Conservation (phyloP, 92 coral and sea anemone genomes). For the Nematostella vectensis region DNA sequence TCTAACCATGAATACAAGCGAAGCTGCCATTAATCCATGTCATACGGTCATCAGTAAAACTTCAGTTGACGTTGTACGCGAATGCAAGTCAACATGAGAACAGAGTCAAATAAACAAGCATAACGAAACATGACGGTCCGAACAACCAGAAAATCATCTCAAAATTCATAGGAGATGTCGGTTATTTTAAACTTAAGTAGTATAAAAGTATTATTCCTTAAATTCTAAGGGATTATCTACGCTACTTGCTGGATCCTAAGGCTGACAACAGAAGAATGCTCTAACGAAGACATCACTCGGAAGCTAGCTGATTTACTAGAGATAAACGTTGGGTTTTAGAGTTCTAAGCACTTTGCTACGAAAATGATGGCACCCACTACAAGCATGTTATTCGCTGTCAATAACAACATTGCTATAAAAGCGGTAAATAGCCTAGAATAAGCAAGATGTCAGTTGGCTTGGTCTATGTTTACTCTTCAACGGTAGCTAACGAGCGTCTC, state of each 20-base stretch:
- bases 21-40: constrained; percentile 5
- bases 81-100: constrained; percentile 13
- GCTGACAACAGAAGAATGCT: constrained; percentile 26
- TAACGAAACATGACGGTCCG: not conserved
- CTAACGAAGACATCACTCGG: too few species aligned
- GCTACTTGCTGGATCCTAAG: not conserved
- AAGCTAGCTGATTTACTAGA: too few species aligned
- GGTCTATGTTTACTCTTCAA: constrained; percentile 19
- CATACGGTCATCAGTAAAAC: too few species aligned
- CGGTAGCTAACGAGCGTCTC: constrained; percentile 15
- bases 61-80: constrained; percentile 4
- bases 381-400: too few species aligned
- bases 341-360: too few species aligned
- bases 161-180: too few species aligned
- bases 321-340: too few species aligned
- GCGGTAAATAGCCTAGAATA: too few species aligned
- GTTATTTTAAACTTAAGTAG: too few species aligned
- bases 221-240: not conserved
- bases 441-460: not conserved
- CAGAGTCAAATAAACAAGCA: constrained; percentile 16
- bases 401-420: too few species aligned
- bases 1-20: constrained; percentile 3
- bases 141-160: not conserved
- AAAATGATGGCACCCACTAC: too few species aligned
- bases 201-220: too few species aligned